These are phyloP conservation scores for Chrysemys picta DNA, from an alignment of 2,113 vertebrate species.

Conservation along the genomic window DNA sequence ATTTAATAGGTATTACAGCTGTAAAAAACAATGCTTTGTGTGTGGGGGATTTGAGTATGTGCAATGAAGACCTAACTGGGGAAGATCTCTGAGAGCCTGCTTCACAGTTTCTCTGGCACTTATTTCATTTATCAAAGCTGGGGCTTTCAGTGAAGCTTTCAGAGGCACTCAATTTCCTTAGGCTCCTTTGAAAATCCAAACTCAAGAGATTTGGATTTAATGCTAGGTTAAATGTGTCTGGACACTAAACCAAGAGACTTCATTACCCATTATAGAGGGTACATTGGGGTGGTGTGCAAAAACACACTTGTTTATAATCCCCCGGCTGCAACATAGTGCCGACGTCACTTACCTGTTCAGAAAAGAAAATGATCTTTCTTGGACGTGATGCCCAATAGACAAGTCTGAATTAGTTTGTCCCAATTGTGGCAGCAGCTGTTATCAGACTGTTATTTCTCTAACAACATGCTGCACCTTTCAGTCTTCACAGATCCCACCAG, in stretches of 20 bases:
- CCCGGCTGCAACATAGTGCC: background rate
- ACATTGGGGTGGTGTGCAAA: background rate
- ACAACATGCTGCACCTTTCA: background rate
- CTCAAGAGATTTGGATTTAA: background rate
- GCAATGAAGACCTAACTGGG: background rate
- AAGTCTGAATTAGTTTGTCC: background rate
- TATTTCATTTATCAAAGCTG: background rate
- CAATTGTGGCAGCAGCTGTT: background rate
- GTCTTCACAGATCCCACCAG: constrained; percentile 72
- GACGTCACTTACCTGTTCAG: background rate
- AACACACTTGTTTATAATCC: background rate
- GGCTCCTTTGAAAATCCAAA: background rate
- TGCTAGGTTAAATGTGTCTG: background rate
- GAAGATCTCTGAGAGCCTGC: accelerated
- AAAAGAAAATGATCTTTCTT: no score
- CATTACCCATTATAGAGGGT: background rate
- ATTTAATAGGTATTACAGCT: background rate
- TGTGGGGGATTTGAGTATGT: background rate
- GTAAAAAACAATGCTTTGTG: background rate
- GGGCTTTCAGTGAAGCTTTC: background rate
- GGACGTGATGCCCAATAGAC: background rate
- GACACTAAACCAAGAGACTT: background rate
- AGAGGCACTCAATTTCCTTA: accelerated
- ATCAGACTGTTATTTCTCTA: accelerated
- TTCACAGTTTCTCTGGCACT: background rate